Conservation (phyloP, 2,797 vertebrate genomes). For the Chloroceryle amazona region DNA sequence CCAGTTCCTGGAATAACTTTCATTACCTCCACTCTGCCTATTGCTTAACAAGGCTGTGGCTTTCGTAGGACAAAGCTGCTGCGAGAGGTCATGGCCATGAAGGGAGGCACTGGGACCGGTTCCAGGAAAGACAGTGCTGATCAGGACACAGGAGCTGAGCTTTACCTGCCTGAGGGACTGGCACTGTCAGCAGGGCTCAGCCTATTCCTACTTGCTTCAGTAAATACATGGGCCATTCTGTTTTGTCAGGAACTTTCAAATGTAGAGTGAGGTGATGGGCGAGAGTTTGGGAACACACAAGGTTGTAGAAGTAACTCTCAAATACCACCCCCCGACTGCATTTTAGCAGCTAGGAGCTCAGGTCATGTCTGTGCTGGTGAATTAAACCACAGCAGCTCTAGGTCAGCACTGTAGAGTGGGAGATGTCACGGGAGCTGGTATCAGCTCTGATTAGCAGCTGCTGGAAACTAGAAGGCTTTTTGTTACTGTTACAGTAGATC, state of each 20-base stretch:
- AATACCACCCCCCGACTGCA: fast-evolving
- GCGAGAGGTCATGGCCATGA: neutral
- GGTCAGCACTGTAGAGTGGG: neutral
- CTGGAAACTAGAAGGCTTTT: neutral
- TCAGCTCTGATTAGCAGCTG: neutral
- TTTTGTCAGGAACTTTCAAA: neutral
- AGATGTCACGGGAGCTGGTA: fast-evolving
- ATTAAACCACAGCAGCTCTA: neutral
- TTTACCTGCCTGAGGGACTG: neutral
- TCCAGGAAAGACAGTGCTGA: neutral
- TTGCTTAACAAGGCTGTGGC: neutral
- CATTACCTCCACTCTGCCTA: neutral
- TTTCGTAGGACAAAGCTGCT: neutral
- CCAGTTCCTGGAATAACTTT: neutral
- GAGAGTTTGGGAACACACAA: neutral
- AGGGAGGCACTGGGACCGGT: neutral
- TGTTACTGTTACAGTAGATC: neutral
- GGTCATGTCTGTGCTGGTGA: neutral
- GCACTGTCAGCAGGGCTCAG: neutral
- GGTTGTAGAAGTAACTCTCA: neutral
- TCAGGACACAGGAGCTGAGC: neutral
- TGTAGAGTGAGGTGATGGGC: neutral
- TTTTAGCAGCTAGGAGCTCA: neutral
- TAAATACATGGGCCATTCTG: neutral
- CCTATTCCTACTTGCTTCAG: neutral